Evolutionary conservation across 1,140 invertebrate genomes (phyloP).

Genomic region (Gryon sp.): DNA sequence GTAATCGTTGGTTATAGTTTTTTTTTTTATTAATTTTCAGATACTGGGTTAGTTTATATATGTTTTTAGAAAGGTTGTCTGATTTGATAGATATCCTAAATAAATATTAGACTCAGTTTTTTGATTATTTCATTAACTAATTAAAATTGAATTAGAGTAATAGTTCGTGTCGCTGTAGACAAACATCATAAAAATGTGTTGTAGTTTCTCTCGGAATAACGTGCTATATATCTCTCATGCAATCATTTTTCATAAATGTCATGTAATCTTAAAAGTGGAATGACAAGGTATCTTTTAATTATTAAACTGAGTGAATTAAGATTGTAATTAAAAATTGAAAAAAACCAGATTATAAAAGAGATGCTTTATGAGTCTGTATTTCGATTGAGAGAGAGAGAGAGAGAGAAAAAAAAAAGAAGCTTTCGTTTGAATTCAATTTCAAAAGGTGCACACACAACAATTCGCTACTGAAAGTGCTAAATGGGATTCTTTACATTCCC

Average conservation of each 20-base stretch:
- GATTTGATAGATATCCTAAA: too few species aligned
- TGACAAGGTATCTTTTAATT: constrained; percentile 17
- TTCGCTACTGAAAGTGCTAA: constrained; percentile 13
- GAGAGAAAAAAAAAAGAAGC: background rate
- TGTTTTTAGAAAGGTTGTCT: too few species aligned
- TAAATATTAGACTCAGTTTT: too few species aligned
- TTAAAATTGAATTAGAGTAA: too few species aligned
- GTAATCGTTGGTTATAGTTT: too few species aligned
- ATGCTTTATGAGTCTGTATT: background rate
- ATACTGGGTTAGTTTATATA: too few species aligned
- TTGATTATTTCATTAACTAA: too few species aligned
- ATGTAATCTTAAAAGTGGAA: constrained; percentile 1
- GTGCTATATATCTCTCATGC: too few species aligned
- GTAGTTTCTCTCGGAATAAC: too few species aligned
- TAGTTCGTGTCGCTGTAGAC: too few species aligned
- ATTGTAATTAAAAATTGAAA: constrained; percentile 4
- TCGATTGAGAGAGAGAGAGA: background rate
- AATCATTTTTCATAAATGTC: constrained; percentile 11
- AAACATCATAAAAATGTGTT: too few species aligned
- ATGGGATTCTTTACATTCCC: constrained; percentile 5
- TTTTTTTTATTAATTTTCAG: too few species aligned
- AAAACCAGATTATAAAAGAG: background rate
- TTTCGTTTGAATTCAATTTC: background rate
- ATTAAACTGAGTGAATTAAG: constrained; percentile 1
- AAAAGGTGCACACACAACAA: background rate